Base-by-base conservation (phyloP, 2,888 invertebrate genomes). In the Fissipunctia ypsillon region DNA sequence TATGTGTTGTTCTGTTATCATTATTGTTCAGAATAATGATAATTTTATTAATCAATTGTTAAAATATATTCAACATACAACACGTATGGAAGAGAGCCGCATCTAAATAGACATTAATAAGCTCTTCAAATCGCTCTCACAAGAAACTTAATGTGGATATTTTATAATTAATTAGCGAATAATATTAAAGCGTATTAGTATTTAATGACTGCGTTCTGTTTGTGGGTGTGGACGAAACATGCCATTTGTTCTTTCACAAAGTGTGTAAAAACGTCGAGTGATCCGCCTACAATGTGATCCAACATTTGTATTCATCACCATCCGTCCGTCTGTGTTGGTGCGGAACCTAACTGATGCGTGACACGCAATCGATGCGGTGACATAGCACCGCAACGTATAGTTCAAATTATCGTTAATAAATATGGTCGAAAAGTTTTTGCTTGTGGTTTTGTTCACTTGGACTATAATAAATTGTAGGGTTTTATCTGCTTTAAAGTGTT, bases 191-290 rank as follows among this genome's bases (percentile, higher is more conserved):
- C 84, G 75, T 85, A 88, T 88, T 88, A 81, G 81, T 84, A 83
- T 87, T 88, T 90, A 92, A 91, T 92, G 88, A 90, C 81, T 88
- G 84, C 87, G 78, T 88, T 90, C 85, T 87, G 84, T 79, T 86
- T 71, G 87, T 89, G 90, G 93, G 92, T 90, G 93, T 89, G 88
- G 77, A 85, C 78, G 76, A 84, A 88, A 85, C 87, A 84, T 83
- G 89, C 90, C 92, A 90, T 91, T 92, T 92, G 91, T 92, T 90
- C 88, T 88, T 90, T 81, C 83, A 90, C 87, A 91, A 90, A 90
- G 88, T 86, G 90, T 84, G 86, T 91, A 92, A 94, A 93, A 93
- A 92, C 86, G 54, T 81, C 43, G 78, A 73, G 81, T 69, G 88
- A 87, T 85, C 91, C 93, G 89, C 94, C 92, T 87, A 81, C 87